Evolutionary conservation across 2,888 invertebrate genomes (phyloP), one percentile per base, ranked within the genome.

Genomic region (Uropetala carovei): DNA sequence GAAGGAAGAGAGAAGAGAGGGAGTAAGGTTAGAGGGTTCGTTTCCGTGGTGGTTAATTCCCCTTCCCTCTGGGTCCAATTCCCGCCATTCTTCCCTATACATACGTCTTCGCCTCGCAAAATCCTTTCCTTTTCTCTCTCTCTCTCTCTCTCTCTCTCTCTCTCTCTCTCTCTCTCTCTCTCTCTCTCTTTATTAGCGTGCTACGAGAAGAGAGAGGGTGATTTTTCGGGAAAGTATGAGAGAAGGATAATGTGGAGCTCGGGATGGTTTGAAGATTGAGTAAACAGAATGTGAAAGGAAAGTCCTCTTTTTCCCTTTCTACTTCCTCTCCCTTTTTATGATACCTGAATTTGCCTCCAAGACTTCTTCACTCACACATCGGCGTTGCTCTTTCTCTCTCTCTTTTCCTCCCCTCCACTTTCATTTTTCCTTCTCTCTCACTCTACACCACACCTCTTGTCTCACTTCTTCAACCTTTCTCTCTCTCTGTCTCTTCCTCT

Each of bases 281-380:
- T 18, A 68, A 68, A 75, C 75, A 75, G 75, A 27, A 75, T 0
- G 27, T 27, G 75, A 75, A 68, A 68, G 68, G 68, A 68, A 68
- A 22, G 68, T 18, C 68, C n/a, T n/a, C 22, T n/a, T 82, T 4
- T 16, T 30, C 43, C 82, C 27, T 11, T 11, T 5, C 18, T 11
- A 18, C 64, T 64, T 64, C 64, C 64, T 7, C 18, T 0, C 30
- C 14, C 18, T 18, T 14, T 56, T 5, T 56, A 57, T 83, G 56
- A 83, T 16, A 83, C 56, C 83, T 43, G 83, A 43, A 56, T 83
- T 83, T 83, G 43, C 83, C 16, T 56, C 83, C 82, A 43, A 82
- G 30, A 82, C 30, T 83, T 56, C 83, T 83, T 18, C 56, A 11
- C 83, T 11, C 18, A 57, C 18, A 83, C 18, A 56, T 16, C 14